Evolutionary conservation across 2,113 vertebrate species (phyloP).

Genomic region (Platichthys stellatus): DNA sequence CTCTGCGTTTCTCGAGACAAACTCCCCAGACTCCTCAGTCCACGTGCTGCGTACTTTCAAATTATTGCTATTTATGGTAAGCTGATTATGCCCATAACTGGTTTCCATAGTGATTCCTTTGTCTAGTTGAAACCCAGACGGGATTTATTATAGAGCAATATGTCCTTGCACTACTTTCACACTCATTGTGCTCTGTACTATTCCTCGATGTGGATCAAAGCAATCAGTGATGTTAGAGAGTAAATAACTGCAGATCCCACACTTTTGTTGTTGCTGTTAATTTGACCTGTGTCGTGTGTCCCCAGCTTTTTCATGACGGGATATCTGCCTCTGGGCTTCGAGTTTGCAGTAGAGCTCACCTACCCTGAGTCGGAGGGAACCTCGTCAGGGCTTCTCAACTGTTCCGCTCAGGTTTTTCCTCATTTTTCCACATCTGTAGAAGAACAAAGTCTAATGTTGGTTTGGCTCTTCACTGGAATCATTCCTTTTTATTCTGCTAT

Average conservation of each 20-base stretch:
- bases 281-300: neutral
- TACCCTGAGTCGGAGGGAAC: constrained; percentile 96
- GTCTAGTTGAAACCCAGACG: constrained; percentile 22
- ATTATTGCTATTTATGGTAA: constrained; percentile 56
- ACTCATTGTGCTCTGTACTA: neutral
- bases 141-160: constrained; percentile 14
- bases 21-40: neutral
- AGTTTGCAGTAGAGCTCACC: constrained; percentile 95
- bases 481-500: constrained; percentile 1
- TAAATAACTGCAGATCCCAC: neutral
- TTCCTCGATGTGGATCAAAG: neutral
- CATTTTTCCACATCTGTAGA: too few relatives aligned
- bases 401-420: constrained; percentile 89
- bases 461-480: neutral
- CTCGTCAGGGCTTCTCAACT: constrained; percentile 94
- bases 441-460: neutral
- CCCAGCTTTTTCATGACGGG: constrained; percentile 96
- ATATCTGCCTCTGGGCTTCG: constrained; percentile 94
- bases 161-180: constrained; percentile 22
- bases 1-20: constrained; percentile 14
- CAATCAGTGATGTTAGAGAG: neutral
- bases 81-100: constrained; percentile 50
- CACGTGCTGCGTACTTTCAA: constrained; percentile 25
- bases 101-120: constrained; percentile 61
- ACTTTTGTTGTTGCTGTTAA: neutral